Base-by-base conservation (phyloP, 2,113 vertebrate species). In the Antennarius striatus region DNA sequence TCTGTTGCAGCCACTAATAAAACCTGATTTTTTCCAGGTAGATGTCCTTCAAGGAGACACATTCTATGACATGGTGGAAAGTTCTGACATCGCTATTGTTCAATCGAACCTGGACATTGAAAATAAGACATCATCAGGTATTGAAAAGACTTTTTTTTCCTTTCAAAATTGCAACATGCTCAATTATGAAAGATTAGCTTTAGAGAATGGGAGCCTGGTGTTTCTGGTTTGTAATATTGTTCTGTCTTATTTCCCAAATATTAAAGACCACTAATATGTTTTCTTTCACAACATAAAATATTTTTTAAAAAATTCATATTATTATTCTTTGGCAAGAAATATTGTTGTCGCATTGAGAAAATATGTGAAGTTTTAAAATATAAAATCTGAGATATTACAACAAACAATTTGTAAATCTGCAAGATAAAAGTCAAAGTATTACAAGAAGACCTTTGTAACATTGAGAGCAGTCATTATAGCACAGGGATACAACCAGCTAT, bases 31-130 rank as follows among this genome's bases (percentile, higher is more conserved):
- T 60, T 57, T 63, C n/a, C 62, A 94, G 93, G 63, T 92, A 10
- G 91, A 93, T 22, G 67, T 93, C 5, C 88, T 92, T 51, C 92
- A 91, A 62, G 88, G 89, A 66, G 91, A 93, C 77, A 70, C 83
- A 2, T 46, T 91, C 12, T 91, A 86, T 6, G 89, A 91, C 55
- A 85, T 92, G 84, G 78, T 93, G 43, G 87, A 90, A 28, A 47
- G 14, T 29, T 68, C 65, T 0, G 88, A 92, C 30, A 8, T 79
- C 3, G 75, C 87, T 4, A 14, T 60, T 4, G 77, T 91, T 4
- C 80, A 78, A 54, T 64, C 69, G 6, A 60, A 79, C 46, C 62
- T 93, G 67, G 69, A 90, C 40, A 10, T 40, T 5, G 9, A 74
- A 45, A 74, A 36, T 22, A 40, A 29, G 13, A 46, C 75, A 0